Percentiles rank a stretch among this genome's conserved stretches.
phyloP scores from a whole-genome alignment of 2,797 vertebrate genomes.

The Botia kubotai region DNA sequence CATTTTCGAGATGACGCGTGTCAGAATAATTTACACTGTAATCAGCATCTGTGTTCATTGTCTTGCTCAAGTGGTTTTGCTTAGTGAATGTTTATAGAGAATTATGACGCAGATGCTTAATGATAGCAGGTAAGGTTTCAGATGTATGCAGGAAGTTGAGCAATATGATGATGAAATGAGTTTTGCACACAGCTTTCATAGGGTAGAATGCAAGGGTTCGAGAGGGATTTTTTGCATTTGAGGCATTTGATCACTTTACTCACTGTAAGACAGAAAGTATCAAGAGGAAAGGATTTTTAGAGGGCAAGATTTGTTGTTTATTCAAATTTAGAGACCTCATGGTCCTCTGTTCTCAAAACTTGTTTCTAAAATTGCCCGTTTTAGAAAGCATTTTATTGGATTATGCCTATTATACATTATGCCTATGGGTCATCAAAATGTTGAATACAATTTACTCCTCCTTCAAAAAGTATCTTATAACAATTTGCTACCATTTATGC shows the following conservation, averaged over 20 bases:
- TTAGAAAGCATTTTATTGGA: no score
- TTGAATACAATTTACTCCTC: no score
- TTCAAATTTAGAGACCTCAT: slow-evolving; percentile 10
- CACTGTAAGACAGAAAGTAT: slow-evolving; percentile 44
- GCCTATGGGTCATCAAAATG: no score
- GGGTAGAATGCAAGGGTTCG: slow-evolving; percentile 4
- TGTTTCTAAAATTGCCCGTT: no score
- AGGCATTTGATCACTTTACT: slow-evolving; percentile 23
- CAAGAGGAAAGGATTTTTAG: not conserved
- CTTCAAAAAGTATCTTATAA: no score
- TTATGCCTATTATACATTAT: no score
- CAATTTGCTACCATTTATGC: no score
- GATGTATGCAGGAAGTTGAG: slow-evolving; percentile 14
- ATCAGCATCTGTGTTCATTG: slow-evolving; percentile 45
- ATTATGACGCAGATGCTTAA: slow-evolving; percentile 26
- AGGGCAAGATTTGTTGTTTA: slow-evolving; percentile 45
- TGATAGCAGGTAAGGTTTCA: slow-evolving; percentile 38
- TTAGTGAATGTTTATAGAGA: not conserved
- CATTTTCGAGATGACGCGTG: slow-evolving; percentile 25
- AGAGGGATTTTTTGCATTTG: slow-evolving; percentile 1
- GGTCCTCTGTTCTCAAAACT: not conserved
- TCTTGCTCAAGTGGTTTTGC: slow-evolving; percentile 25
- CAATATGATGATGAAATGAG: not conserved
- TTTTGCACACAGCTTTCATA: not conserved
- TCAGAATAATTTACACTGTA: slow-evolving; percentile 33